phyloP scores from a whole-genome alignment of 2,113 vertebrate species.

The Clarias gariepinus region DNA sequence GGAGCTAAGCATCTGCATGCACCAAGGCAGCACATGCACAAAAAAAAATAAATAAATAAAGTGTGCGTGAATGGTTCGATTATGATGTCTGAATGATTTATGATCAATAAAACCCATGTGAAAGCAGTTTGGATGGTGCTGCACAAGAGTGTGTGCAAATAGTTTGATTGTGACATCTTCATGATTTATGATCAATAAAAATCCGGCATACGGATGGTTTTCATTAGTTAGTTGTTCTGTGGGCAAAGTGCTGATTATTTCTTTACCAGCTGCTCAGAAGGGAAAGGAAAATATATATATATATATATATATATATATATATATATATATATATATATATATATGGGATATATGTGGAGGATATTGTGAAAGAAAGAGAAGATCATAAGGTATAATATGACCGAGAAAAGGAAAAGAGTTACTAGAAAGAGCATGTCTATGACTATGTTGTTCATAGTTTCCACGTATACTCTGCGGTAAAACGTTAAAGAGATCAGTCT shows the following conservation, averaged over 20 bases:
- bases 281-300: neutral
- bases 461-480: neutral
- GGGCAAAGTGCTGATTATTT: constrained; percentile 59
- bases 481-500: neutral
- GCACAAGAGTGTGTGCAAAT: constrained; percentile 21
- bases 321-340: no score
- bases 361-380: constrained; percentile 34
- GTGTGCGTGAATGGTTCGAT: neutral
- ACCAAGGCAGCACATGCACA: constrained; percentile 19
- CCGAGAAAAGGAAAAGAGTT: constrained; percentile 56
- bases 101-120: constrained; percentile 20
- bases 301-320: no score
- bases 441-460: neutral
- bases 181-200: constrained; percentile 74
- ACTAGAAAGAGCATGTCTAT: constrained; percentile 48
- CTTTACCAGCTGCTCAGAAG: constrained; percentile 40
- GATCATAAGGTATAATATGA: constrained; percentile 46
- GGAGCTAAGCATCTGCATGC: constrained; percentile 49
- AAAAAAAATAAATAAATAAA: no score
- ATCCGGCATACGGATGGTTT: constrained; percentile 69
- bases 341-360: neutral
- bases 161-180: constrained; percentile 45
- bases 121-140: constrained; percentile 34
- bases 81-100: constrained; percentile 24
- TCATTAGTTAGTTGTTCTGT: constrained; percentile 71